Conservation (phyloP, 1,140 invertebrate genomes). For the Pseudomyrmex concolor region DNA sequence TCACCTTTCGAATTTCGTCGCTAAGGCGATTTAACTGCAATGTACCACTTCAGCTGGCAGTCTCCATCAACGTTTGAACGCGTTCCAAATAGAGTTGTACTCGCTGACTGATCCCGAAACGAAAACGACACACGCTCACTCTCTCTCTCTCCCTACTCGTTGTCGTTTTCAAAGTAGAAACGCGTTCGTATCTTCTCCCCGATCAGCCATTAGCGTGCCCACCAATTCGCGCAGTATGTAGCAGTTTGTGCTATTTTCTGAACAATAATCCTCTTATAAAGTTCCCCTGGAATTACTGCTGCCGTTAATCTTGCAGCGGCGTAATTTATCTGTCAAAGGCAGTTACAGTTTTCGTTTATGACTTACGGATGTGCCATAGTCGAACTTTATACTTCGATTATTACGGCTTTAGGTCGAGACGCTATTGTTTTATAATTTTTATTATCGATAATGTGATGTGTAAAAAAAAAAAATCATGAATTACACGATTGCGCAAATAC, state of each 20-base stretch:
- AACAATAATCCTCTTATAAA: neutral
- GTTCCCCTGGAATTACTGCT: neutral
- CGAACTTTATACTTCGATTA: constrained; percentile 14
- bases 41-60: constrained; percentile 68
- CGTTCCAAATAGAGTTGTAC: constrained; percentile 80
- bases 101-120: constrained; percentile 57
- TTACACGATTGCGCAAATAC: too few relatives aligned
- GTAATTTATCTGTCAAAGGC: constrained; percentile 4
- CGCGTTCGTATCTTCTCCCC: neutral
- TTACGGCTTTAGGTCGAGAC: neutral
- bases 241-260: neutral
- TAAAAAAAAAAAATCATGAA: too few relatives aligned
- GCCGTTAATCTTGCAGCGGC: neutral
- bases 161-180: constrained; percentile 20
- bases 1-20: constrained; percentile 38
- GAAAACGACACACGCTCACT: constrained; percentile 2
- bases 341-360: neutral
- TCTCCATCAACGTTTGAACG: constrained; percentile 80
- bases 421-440: neutral
- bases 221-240: neutral
- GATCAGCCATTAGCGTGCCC: neutral
- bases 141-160: neutral
- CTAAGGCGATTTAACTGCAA: constrained; percentile 34
- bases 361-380: neutral
- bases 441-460: too few relatives aligned